phyloP scores from a whole-genome alignment of 2,888 invertebrate genomes.

The Stictocephala bisonia region DNA sequence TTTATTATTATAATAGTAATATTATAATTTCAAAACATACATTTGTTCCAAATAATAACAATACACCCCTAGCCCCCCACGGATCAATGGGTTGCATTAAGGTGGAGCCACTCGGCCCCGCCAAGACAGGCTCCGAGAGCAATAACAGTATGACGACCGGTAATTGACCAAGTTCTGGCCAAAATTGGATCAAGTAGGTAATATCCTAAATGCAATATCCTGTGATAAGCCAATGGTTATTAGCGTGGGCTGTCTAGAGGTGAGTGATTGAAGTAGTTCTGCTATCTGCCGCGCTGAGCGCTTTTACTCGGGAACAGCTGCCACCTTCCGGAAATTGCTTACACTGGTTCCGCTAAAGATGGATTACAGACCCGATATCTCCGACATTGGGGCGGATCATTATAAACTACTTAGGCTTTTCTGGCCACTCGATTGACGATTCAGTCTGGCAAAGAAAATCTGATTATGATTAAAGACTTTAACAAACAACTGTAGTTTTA shows the following conservation, averaged over 20 bases:
- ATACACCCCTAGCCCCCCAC: no score
- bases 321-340: slow-evolving; percentile 28
- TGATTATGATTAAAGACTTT: no score
- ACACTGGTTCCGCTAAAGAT: slow-evolving; percentile 19
- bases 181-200: slow-evolving; percentile 34
- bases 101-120: no score
- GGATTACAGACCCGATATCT: slow-evolving; percentile 12
- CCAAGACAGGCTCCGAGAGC: no score
- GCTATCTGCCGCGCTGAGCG: slow-evolving; percentile 31
- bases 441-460: no score
- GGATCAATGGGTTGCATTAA: no score
- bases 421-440: no score
- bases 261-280: slow-evolving; percentile 41
- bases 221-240: slow-evolving; percentile 12
- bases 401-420: slow-evolving; percentile 41
- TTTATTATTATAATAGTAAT: no score
- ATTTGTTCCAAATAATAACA: no score
- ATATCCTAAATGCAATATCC: slow-evolving; percentile 46
- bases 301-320: neutral
- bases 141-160: neutral
- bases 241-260: slow-evolving; percentile 1
- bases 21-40: no score
- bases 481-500: no score
- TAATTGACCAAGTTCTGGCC: slow-evolving; percentile 18
- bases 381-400: slow-evolving; percentile 2